Percentiles rank a stretch among this genome's conserved stretches.
phyloP scores from a whole-genome alignment of 2,888 invertebrate genomes.

The Gari tellinella region DNA sequence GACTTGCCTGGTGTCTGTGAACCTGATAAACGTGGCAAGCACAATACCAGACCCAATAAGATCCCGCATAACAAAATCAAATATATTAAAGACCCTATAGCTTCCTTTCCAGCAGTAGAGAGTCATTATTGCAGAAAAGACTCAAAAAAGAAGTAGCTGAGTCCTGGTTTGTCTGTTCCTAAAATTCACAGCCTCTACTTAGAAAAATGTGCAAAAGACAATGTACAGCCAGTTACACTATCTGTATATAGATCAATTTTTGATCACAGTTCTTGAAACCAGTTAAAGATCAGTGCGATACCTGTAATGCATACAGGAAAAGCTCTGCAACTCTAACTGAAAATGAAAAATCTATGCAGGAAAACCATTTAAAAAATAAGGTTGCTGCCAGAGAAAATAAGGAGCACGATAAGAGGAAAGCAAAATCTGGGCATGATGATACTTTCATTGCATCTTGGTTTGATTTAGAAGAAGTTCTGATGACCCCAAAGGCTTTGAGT shows the following conservation, averaged over 20 bases:
- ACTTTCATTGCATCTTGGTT: conserved; percentile 27
- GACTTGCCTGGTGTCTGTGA: conserved; percentile 18
- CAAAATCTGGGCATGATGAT: conserved; percentile 1
- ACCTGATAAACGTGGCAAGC: conserved; percentile 16
- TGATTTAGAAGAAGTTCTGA: conserved; percentile 42
- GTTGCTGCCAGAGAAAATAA: conserved; percentile 26
- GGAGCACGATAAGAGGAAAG: conserved; percentile 24
- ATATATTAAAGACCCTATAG: conserved; percentile 12
- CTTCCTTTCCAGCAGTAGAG: conserved; percentile 25
- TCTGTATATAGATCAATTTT: conserved; percentile 20
- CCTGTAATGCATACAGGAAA: conserved; percentile 10
- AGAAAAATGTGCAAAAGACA: neutral
- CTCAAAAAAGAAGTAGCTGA: conserved; percentile 13
- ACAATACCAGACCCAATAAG: conserved; percentile 11
- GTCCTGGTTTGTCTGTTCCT: neutral
- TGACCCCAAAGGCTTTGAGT: conserved; percentile 42
- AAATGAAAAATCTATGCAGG: conserved; percentile 4
- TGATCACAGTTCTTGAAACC: conserved; percentile 19
- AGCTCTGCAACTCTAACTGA: neutral
- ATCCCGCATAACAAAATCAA: neutral
- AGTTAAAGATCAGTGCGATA: conserved; percentile 23
- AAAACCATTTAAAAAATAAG: conserved; percentile 30
- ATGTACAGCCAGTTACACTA: neutral
- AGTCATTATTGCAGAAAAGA: conserved; percentile 32
- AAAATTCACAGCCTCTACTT: conserved; percentile 20